Base-by-base conservation (phyloP, 2,113 vertebrate species). In the Lepus americanus region DNA sequence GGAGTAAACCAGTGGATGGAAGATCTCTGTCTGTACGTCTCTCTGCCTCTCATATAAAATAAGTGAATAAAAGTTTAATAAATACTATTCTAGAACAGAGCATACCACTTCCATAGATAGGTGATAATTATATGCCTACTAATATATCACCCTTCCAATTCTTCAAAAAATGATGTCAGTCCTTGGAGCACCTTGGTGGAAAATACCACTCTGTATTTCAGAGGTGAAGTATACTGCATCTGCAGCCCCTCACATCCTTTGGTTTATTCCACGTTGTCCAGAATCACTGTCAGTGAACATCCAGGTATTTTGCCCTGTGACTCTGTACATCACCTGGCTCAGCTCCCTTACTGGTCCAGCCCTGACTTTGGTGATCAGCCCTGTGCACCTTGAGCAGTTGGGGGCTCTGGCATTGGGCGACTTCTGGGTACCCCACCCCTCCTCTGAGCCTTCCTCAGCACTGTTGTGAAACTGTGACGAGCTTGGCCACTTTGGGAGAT, bases 41-140 rank as follows among this genome's bases (percentile, higher is more conserved):
- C 55, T 59, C 55, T 59, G 55, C 55, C 55, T 59, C 17, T 59
- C 55, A 59, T 14, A 59, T 16, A 59, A 16, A 59, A 59, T 59
- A 59, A 59, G 17, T 59, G 19, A 59, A 59, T 59, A 59, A 59
- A 59, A 59, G 19, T 59, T 14, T 17, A 59, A 59, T 82, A 74
- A 61, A 92, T 86, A 66, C 85, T 69, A 78, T 89, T 44, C 63
- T 78, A 61, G 80, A 92, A 91, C 53, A 85, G 61, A 81, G 55
- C 12, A 19, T 33, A 76, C 63, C 29, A 27, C 27, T 76, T 89
- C 36, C 14, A 19, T 8, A 55, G n/a, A 33, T 6, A 36, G 86
- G 82, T 83, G 90, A 78, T 66, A 92, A 90, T 0, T 88, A 6
- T 7, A 6, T n/a, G 82, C 69, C 77, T 92, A 66, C 84, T 49